Evolutionary conservation across 2,797 vertebrate genomes (phyloP), one percentile per base, ranked within the genome.

Genomic region (Cynodonichthys magdalenae): DNA sequence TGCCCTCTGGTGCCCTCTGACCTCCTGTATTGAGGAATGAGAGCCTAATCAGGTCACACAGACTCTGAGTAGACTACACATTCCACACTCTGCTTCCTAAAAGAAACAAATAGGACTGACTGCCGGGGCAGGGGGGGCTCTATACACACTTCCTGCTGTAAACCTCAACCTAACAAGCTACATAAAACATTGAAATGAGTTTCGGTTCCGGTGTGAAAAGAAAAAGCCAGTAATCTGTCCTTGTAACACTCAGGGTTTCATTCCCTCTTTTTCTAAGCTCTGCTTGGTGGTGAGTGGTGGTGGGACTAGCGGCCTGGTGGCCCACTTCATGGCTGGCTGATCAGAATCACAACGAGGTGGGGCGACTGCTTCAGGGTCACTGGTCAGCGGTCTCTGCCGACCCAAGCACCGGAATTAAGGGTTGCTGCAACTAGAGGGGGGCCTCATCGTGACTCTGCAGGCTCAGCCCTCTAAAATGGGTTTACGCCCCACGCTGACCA

Each of bases 321-420:
- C 74, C 80, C 76, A 88, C 79, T 92, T 93, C 88, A 91, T 87
- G 90, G 85, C 86, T 91, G 90, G 87, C 74, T 90, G 89, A 80
- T 83, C 87, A 81, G 78, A 91, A 92, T 92, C 88, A 90, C 90
- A 90, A 81, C 59, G 77, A 90, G 84, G 85, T 86, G 84, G 84
- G 86, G 83, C 69, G 74, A 85, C 90, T 90, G 83, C 81, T 91
- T 93, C 87, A 82, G 91, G 92, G 90, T 92, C 92, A 93, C 81
- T 80, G 88, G 69, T 75, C 62, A 70, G 48, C 20, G 28, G 66
- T 66, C 75, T 83, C 84, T 87, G 87, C 81, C 61, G 56, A 81
- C 81, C 77, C 74, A 85, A 83, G 86, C 77, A 77, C 79, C 75
- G 71, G 87, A 93, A 91, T 92, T 91, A 85, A 79, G 90, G 89